These are phyloP conservation scores for Cabera pusaria DNA, from an alignment of 2,888 invertebrate species.

Conservation along the genomic window DNA sequence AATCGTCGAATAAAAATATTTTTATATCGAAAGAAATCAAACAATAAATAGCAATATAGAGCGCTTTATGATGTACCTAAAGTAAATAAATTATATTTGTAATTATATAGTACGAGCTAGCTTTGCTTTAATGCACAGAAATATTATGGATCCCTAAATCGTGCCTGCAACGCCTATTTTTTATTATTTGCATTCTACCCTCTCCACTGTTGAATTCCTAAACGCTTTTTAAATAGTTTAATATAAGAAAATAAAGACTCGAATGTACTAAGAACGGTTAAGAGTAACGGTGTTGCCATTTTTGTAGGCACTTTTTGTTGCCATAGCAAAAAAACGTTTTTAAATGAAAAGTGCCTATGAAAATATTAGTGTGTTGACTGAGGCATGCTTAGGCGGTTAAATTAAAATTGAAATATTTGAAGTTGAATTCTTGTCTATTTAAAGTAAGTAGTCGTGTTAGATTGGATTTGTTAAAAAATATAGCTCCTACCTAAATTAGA, in stretches of 20 bases:
- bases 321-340: constrained; percentile 26
- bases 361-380: constrained; percentile 38
- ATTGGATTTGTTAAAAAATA: too few relatives aligned
- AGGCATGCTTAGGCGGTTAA: constrained; percentile 22
- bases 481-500: too few relatives aligned
- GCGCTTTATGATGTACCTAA: constrained; percentile 3
- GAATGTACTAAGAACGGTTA: constrained; percentile 40
- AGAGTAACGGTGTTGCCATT: constrained; percentile 41
- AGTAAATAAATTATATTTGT: too few relatives aligned
- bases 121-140: constrained; percentile 11
- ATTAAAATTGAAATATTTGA: constrained; percentile 26
- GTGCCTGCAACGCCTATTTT: constrained; percentile 29
- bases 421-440: constrained; percentile 25
- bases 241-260: constrained; percentile 45
- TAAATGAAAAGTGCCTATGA: constrained; percentile 36
- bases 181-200: constrained; percentile 40
- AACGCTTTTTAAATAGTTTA: constrained; percentile 32
- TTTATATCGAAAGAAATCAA: constrained; percentile 5
- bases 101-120: too few relatives aligned
- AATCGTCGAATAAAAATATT: too few relatives aligned
- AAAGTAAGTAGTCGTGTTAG: constrained; percentile 28
- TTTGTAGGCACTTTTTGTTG: constrained; percentile 49
- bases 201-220: constrained; percentile 49
- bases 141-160: constrained; percentile 15
- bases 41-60: constrained; percentile 2